These are phyloP conservation scores for Lepus townsendii DNA, from an alignment of 2,797 vertebrate species.

Conservation along the genomic window DNA sequence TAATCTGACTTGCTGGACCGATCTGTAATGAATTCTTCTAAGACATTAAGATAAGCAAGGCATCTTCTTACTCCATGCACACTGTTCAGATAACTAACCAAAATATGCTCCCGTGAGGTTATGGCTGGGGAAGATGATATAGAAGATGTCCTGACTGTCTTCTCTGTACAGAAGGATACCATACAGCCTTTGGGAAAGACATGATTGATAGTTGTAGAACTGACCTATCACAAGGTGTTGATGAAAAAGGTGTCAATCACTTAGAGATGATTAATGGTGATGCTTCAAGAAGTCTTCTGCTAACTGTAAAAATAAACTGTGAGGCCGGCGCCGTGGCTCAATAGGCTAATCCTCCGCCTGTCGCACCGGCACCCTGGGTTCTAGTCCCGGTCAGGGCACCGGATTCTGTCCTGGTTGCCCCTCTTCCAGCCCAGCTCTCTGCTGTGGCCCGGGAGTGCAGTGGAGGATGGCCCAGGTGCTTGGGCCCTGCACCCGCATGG, in stretches of 20 bases:
- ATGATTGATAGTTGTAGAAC: neutral
- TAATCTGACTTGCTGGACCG: neutral
- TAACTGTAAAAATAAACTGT: conserved; percentile 66
- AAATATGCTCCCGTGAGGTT: neutral
- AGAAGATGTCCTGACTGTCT: neutral
- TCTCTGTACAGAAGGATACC: neutral
- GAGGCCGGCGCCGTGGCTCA: neutral
- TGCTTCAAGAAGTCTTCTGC: conserved; percentile 32
- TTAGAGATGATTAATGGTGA: conserved; percentile 48
- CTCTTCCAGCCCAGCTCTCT: too few species aligned
- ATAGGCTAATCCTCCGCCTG: too few species aligned
- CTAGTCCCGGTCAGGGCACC: too few species aligned
- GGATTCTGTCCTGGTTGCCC: too few species aligned
- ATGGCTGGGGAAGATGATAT: neutral
- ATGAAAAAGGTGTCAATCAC: neutral
- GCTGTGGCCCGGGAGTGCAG: too few species aligned
- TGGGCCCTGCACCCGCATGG: too few species aligned
- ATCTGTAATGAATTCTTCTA: neutral
- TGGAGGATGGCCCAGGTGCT: too few species aligned
- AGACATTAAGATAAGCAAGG: neutral
- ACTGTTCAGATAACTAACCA: neutral
- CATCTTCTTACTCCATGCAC: neutral
- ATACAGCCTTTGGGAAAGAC: neutral
- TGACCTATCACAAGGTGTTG: neutral
- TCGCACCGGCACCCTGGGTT: too few species aligned